Evolutionary conservation across 2,888 invertebrate species (phyloP).

Genomic region (Caenorhabditis zanzibari): DNA sequence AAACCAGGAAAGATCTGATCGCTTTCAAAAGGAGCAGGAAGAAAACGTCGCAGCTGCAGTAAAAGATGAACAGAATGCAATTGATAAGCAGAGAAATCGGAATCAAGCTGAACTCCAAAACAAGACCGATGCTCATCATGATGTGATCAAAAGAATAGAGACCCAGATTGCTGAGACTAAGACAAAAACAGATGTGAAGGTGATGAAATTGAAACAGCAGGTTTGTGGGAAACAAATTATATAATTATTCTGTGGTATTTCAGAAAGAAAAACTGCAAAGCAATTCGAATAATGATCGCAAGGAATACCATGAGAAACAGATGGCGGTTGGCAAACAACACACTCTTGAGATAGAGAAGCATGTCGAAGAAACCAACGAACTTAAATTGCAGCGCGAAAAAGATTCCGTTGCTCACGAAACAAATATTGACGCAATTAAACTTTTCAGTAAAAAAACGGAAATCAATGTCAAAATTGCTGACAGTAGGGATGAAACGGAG

Average conservation of each 20-base stretch:
- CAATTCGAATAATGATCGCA: background rate
- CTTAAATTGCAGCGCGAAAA: background rate
- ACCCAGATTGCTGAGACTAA: background rate
- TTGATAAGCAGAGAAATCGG: background rate
- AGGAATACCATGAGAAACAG: conserved; percentile 1
- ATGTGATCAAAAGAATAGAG: background rate
- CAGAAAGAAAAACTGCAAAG: conserved; percentile 1
- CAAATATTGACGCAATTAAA: background rate
- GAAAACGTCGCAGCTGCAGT: background rate
- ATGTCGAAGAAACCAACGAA: background rate
- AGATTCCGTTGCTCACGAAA: background rate
- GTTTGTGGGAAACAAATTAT: background rate
- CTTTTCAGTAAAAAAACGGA: background rate
- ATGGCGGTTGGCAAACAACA: background rate
- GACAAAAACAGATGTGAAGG: background rate
- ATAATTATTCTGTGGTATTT: too few species aligned
- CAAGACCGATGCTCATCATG: background rate
- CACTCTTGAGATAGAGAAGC: background rate
- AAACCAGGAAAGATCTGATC: conserved; percentile 2
- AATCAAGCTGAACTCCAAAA: background rate
- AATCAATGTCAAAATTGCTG: background rate
- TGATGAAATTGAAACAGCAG: background rate
- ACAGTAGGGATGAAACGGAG: background rate
- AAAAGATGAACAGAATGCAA: background rate
- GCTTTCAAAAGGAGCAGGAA: background rate